Conservation (phyloP, 2,113 vertebrate species). For the Albula goreensis region DNA sequence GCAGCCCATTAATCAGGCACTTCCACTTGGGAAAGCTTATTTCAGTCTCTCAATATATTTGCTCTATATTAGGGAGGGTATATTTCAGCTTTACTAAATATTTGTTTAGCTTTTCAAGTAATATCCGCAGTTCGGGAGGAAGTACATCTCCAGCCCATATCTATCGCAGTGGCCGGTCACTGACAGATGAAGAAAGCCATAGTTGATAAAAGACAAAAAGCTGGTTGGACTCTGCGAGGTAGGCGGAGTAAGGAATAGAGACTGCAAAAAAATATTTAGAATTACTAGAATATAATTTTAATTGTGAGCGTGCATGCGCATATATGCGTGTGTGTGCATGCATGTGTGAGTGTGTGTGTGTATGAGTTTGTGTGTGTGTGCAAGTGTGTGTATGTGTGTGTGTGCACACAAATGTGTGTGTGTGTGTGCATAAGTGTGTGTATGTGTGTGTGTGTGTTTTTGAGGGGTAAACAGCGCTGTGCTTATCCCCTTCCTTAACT, state of each 20-base stretch:
- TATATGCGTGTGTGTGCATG: background rate
- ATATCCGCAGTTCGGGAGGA: background rate
- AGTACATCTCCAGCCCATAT: background rate
- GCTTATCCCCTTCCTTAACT: background rate
- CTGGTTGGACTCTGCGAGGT: background rate
- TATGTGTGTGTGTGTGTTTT: background rate
- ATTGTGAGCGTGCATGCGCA: background rate
- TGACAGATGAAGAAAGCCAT: background rate
- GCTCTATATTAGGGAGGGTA: no score
- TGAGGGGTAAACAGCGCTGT: background rate
- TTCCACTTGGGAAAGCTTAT: no score
- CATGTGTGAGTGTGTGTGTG: conserved; percentile 20
- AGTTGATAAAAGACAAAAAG: background rate
- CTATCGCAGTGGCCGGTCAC: background rate
- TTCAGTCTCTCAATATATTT: no score
- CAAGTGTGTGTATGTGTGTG: no score
- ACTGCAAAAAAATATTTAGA: background rate
- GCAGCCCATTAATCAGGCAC: no score
- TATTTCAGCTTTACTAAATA: no score
- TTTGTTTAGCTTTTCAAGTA: no score
- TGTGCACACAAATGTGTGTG: no score
- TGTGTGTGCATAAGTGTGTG: conserved; percentile 30
- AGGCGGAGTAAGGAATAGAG: background rate
- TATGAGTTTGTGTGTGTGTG: conserved; percentile 10
- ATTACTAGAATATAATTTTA: background rate